Evolutionary conservation across 1,140 invertebrate genomes (phyloP).

Genomic region (Zaprionus tsacasi): DNA sequence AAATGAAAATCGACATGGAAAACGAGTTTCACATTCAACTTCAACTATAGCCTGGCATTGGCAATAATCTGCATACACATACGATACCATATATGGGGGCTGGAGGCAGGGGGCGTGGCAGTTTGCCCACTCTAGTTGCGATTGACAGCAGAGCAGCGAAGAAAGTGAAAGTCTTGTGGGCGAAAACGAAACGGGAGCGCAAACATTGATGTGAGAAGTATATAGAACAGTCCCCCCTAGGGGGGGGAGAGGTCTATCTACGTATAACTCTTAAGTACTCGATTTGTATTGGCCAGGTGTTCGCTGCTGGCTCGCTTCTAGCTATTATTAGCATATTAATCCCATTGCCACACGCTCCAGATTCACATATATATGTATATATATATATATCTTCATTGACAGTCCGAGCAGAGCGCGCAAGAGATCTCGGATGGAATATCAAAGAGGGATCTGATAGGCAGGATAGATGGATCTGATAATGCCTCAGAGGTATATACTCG

Average conservation of each 20-base stretch:
- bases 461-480: not conserved
- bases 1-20: conserved; percentile 52
- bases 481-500: not conserved
- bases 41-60: conserved; percentile 29
- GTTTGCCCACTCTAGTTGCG: conserved; percentile 23
- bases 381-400: conserved; percentile 3
- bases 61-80: conserved; percentile 34
- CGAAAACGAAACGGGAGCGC: not conserved
- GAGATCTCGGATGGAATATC: not conserved
- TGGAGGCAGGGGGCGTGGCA: conserved; percentile 22
- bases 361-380: not conserved
- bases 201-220: not conserved
- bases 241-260: not conserved
- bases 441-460: not conserved
- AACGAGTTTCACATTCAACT: conserved; percentile 47
- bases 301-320: not conserved
- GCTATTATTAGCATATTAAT: conserved; percentile 12
- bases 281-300: not conserved
- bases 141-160: conserved; percentile 37
- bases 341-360: conserved; percentile 1
- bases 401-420: not conserved
- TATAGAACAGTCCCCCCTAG: not conserved
- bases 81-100: too few species aligned
- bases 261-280: not conserved
- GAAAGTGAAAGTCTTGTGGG: conserved; percentile 42